These are phyloP conservation scores for Drosophila willistoni DNA, from an alignment of 1,140 invertebrate genomes.

Conservation along the genomic window DNA sequence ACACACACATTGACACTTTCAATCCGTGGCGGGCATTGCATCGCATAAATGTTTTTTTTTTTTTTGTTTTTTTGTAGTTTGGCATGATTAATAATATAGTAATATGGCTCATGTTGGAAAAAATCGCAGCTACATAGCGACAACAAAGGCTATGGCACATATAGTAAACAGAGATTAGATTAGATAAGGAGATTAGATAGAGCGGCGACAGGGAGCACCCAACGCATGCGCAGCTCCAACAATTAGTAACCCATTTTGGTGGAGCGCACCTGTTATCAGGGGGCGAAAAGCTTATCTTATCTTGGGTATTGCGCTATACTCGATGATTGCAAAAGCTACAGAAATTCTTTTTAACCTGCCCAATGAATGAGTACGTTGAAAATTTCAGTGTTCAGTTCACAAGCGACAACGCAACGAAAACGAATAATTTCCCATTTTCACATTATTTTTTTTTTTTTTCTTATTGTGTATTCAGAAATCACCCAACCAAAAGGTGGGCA, in stretches of 20 bases:
- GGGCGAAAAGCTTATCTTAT: constrained; percentile 54
- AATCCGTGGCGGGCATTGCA: background rate
- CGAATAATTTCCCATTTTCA: constrained; percentile 38
- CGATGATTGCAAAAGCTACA: constrained; percentile 76
- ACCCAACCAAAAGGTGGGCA: background rate
- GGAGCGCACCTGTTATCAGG: constrained; percentile 58
- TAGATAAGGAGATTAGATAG: constrained; percentile 11
- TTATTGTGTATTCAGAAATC: background rate
- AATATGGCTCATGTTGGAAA: constrained; percentile 12
- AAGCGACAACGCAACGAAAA: constrained; percentile 69
- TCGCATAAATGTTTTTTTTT: constrained; percentile 16
- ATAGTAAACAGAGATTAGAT: constrained; percentile 54
- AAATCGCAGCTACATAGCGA: constrained; percentile 43
- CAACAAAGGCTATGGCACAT: constrained; percentile 23
- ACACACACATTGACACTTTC: constrained; percentile 12
- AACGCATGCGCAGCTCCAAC: constrained; percentile 54
- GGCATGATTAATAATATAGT: constrained; percentile 59
- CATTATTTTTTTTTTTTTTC: background rate
- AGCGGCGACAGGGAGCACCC: background rate
- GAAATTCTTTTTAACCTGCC: constrained; percentile 53
- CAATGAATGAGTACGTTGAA: constrained; percentile 40
- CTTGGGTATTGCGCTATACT: constrained; percentile 38
- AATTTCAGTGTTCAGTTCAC: constrained; percentile 60
- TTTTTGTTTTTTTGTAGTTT: constrained; percentile 39
- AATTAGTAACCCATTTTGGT: constrained; percentile 66